A percentile compares a stretch with the other conserved stretches of the same genome.
phyloP scores from a whole-genome alignment of 2,888 invertebrate species.

The Ennomos fuscantarius region DNA sequence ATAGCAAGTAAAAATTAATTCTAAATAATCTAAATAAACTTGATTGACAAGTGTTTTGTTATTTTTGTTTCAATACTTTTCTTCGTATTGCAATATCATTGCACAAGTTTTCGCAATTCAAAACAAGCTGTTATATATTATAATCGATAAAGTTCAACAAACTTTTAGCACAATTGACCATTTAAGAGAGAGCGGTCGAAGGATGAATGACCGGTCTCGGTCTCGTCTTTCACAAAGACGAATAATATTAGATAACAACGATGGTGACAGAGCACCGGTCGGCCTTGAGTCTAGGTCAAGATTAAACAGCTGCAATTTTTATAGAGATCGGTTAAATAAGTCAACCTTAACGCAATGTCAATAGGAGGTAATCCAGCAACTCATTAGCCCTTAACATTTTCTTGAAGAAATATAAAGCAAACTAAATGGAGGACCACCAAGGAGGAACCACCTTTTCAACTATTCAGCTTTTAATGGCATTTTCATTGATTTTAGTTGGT shows the following conservation, averaged over 20 bases:
- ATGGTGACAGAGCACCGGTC: slow-evolving; percentile 22
- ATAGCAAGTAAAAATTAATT: neutral
- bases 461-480: too few species aligned
- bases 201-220: slow-evolving; percentile 33
- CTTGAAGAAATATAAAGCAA: too few species aligned
- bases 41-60: slow-evolving; percentile 12
- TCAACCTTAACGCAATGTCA: slow-evolving; percentile 22
- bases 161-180: slow-evolving; percentile 14
- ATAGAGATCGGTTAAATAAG: slow-evolving; percentile 1
- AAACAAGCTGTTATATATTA: slow-evolving; percentile 24
- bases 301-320: slow-evolving; percentile 24
- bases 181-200: slow-evolving; percentile 29
- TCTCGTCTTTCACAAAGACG: slow-evolving; percentile 15
- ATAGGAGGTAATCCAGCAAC: slow-evolving; percentile 3
- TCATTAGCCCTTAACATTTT: too few species aligned
- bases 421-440: too few species aligned
- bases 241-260: slow-evolving; percentile 20
- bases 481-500: neutral
- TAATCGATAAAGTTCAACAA: slow-evolving; percentile 33
- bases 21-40: neutral
- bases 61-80: slow-evolving; percentile 12
- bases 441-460: too few species aligned
- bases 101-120: slow-evolving; percentile 38
- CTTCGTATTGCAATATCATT: slow-evolving; percentile 25
- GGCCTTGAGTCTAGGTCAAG: slow-evolving; percentile 35